Evolutionary conservation across 2,797 vertebrate species (phyloP).

Genomic region (Myripristis murdjan): DNA sequence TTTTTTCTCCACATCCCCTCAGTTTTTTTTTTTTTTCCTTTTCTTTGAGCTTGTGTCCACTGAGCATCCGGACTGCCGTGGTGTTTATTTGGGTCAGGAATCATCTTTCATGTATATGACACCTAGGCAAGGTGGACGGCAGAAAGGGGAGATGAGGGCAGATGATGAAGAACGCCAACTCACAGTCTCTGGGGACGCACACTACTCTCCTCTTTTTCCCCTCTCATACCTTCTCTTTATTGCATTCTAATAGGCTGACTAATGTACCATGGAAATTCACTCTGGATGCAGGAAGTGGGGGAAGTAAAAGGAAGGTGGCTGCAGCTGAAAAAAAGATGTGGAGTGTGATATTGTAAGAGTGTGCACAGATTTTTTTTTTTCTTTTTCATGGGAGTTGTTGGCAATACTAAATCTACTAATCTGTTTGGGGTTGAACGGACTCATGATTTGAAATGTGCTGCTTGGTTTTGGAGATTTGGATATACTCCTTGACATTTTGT

Average conservation of each 20-base stretch:
- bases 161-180: conserved; percentile 95
- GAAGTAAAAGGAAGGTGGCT: conserved; percentile 58
- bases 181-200: conserved; percentile 90
- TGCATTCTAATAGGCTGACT: conserved; percentile 98
- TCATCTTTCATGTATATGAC: conserved; percentile 98
- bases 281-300: conserved; percentile 87
- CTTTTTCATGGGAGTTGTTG: conserved; percentile 39
- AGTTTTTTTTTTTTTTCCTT: conserved; percentile 33
- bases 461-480: conserved; percentile 11
- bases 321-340: conserved; percentile 42
- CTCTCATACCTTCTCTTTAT: conserved; percentile 94
- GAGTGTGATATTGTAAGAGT: conserved; percentile 26
- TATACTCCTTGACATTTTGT: conserved; percentile 28
- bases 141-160: conserved; percentile 92
- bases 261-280: conserved; percentile 99
- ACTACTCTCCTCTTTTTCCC: conserved; percentile 53
- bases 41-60: conserved; percentile 67
- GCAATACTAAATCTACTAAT: conserved; percentile 26
- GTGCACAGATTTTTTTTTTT: conserved; percentile 9
- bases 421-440: conserved; percentile 48
- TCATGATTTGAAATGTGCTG: conserved; percentile 35
- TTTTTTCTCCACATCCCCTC: conserved; percentile 73
- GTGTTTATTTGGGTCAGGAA: conserved; percentile 99
- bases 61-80: conserved; percentile 80
- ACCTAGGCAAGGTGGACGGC: conserved; percentile 95